Evolutionary conservation across 2,888 invertebrate genomes (phyloP), one percentile per base, ranked within the genome.

Genomic region (Hofmannophila pseudospretella): DNA sequence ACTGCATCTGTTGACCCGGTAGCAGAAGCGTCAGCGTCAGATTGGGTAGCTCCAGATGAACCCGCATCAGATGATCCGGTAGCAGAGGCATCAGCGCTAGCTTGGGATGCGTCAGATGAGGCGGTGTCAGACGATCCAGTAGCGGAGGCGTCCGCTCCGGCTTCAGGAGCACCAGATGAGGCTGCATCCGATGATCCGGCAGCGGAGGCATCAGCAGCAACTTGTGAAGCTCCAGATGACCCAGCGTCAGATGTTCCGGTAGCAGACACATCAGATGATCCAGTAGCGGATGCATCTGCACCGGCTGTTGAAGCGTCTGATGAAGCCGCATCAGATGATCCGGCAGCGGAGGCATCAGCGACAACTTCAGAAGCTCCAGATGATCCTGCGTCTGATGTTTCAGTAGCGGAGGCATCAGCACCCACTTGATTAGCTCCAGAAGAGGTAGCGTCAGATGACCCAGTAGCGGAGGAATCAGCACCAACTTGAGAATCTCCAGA

Each of bases 331-430:
- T 11, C 13, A 11, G n/a, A n/a, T 16, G 25, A 14, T 10, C 3
- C 10, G 7, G 14, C 10, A 9, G 22, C 16, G n/a, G 8, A 13
- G 7, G 26, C 25, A 14, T 30, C 30, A 30, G 16, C 30, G 20
- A 1, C 20, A 30, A 1, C 10, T n/a, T n/a, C n/a, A 1, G 30
- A n/a, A n/a, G n/a, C n/a, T n/a, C n/a, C n/a, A n/a, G n/a, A n/a
- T n/a, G n/a, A n/a, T n/a, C n/a, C n/a, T n/a, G n/a, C n/a, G n/a
- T n/a, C n/a, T n/a, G n/a, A n/a, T n/a, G n/a, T n/a, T n/a, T n/a
- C 11, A n/a, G 19, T 30, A 51, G 66, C 67, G 39, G 58, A 57
- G n/a, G 33, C 45, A 13, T 35, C 34, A 28, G 33, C 7, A 0
- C 25, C 34, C 25, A 34, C 11, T 1, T 32, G 23, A 2, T 35